phyloP scores from a whole-genome alignment of 2,113 vertebrate genomes.

The Brachirus orientalis region DNA sequence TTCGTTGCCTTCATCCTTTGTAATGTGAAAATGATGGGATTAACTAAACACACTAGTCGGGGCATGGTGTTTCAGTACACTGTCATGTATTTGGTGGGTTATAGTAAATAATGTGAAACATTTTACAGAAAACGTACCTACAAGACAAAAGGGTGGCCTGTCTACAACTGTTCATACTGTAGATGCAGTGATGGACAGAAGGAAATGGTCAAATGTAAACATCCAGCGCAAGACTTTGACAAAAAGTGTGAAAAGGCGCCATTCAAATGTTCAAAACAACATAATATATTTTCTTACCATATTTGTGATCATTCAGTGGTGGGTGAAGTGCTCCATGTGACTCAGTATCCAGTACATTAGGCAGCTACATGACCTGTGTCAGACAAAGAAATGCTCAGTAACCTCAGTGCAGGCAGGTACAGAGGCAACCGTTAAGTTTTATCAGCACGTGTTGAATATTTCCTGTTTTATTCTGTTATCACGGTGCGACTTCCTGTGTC shows the following conservation, averaged over 20 bases:
- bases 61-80: no score
- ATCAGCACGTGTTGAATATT: not conserved
- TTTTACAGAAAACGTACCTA: no score
- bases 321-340: slow-evolving; percentile 46
- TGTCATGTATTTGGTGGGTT: no score
- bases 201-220: slow-evolving; percentile 14
- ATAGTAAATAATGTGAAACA: no score
- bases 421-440: not conserved
- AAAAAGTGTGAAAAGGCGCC: not conserved
- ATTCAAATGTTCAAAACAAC: not conserved
- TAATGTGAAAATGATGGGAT: no score
- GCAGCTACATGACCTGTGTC: slow-evolving; percentile 22
- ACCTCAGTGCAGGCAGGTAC: not conserved
- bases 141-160: not conserved
- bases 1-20: no score
- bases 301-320: slow-evolving; percentile 27
- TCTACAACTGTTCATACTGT: no score
- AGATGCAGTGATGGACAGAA: no score
- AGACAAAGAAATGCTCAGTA: slow-evolving; percentile 66
- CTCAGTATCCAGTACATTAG: slow-evolving; percentile 22
- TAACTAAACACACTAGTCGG: no score
- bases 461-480: not conserved
- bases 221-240: not conserved
- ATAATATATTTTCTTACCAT: slow-evolving; percentile 66
- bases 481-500: not conserved